A percentile compares a stretch with the other conserved stretches of the same genome.
Evolutionary conservation across 1,140 invertebrate genomes (phyloP).

Genomic region (Parapsyche elsis): DNA sequence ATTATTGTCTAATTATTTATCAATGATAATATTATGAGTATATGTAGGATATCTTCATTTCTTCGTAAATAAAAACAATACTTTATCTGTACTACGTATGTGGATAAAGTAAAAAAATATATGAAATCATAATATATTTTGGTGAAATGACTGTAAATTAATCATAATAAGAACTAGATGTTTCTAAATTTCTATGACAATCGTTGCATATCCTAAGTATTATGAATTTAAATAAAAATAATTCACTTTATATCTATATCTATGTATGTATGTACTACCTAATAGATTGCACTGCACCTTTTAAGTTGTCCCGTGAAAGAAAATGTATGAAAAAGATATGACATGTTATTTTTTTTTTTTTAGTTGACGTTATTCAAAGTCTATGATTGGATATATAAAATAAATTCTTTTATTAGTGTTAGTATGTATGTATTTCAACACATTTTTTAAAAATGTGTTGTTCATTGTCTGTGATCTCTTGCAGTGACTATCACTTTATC

Average conservation of each 20-base stretch:
- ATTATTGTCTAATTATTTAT: no score
- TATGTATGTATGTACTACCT: background rate
- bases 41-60: no score
- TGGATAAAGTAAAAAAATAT: no score
- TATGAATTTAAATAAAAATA: slow-evolving; percentile 17
- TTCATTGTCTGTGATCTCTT: slow-evolving; percentile 55
- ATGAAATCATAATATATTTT: background rate
- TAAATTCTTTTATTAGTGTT: background rate
- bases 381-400: background rate
- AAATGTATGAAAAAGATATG: no score
- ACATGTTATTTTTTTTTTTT: no score
- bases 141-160: slow-evolving; percentile 27
- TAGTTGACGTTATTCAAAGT: no score
- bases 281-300: background rate
- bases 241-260: no score
- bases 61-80: no score
- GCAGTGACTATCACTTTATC: slow-evolving; percentile 56
- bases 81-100: no score
- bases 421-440: background rate
- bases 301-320: background rate
- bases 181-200: slow-evolving; percentile 43
- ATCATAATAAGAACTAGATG: slow-evolving; percentile 1
- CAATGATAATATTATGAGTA: no score
- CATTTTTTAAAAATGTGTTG: slow-evolving; percentile 26
- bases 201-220: slow-evolving; percentile 41